These are phyloP conservation scores for Carcharodon carcharias DNA, from an alignment of 2,797 vertebrate species.

Conservation along the genomic window DNA sequence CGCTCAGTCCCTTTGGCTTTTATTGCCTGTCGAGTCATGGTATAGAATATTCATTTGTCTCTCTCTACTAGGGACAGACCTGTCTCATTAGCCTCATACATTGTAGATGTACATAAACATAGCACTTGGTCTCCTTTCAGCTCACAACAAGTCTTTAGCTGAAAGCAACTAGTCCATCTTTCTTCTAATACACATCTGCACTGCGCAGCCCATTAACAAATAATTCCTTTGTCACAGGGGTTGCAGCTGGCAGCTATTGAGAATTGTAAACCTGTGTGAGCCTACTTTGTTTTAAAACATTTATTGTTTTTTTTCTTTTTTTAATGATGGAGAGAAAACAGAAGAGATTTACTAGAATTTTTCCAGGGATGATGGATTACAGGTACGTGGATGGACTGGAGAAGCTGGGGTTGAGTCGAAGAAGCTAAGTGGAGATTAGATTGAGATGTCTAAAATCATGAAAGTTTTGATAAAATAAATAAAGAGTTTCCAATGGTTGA, in stretches of 20 bases:
- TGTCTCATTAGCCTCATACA: background rate
- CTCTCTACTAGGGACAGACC: background rate
- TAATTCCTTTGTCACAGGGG: background rate
- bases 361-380: background rate
- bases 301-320: background rate
- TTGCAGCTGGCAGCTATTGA: background rate
- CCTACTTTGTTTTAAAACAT: background rate
- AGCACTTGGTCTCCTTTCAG: background rate
- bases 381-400: background rate
- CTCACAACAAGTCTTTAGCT: background rate
- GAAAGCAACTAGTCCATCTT: background rate
- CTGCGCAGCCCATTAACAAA: background rate
- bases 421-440: background rate
- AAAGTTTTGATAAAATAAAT: background rate
- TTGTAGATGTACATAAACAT: background rate
- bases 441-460: background rate
- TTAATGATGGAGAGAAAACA: background rate
- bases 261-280: background rate
- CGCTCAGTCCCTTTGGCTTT: background rate
- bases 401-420: background rate
- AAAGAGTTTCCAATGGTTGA: background rate
- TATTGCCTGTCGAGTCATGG: background rate
- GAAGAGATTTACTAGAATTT: background rate
- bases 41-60: background rate
- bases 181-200: background rate